Evolutionary conservation across 2,797 vertebrate genomes (phyloP).

Genomic region (Mionectes olivaceus): DNA sequence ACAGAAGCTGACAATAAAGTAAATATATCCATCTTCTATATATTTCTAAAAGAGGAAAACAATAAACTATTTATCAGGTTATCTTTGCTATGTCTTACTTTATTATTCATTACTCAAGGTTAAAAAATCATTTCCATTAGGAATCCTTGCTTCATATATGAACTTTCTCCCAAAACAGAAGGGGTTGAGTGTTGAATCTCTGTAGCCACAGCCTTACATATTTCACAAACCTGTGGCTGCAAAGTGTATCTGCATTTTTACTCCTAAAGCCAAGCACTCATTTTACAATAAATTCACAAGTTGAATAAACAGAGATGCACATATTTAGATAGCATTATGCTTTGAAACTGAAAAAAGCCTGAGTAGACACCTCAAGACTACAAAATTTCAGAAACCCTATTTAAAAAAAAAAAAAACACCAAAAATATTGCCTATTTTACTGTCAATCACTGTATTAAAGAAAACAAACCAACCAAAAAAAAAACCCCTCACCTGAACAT

Average conservation of each 20-base stretch:
- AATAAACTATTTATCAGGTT: not conserved
- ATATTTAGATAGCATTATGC: not conserved
- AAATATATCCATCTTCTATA: not conserved
- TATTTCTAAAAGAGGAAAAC: not conserved
- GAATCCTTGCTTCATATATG: not conserved
- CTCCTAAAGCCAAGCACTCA: slow-evolving; percentile 2
- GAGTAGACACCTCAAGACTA: not conserved
- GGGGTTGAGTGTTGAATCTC: not conserved
- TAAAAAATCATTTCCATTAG: not conserved
- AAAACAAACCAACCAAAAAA: not conserved
- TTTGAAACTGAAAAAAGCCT: not conserved
- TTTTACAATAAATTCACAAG: slow-evolving; percentile 18
- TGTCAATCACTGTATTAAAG: not conserved
- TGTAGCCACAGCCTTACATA: not conserved
- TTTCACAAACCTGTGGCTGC: slow-evolving; percentile 3
- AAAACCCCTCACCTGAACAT: not conserved
- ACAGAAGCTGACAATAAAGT: not conserved
- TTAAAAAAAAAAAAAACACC: not conserved
- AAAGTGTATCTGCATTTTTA: slow-evolving; percentile 1
- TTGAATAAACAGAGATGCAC: not conserved
- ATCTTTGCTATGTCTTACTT: not conserved
- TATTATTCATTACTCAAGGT: not conserved
- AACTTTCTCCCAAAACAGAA: not conserved
- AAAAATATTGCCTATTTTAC: not conserved
- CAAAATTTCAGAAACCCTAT: not conserved